Evolutionary conservation across 1,140 invertebrate genomes (phyloP).

Genomic region (Drosophila pseudoananassae): DNA sequence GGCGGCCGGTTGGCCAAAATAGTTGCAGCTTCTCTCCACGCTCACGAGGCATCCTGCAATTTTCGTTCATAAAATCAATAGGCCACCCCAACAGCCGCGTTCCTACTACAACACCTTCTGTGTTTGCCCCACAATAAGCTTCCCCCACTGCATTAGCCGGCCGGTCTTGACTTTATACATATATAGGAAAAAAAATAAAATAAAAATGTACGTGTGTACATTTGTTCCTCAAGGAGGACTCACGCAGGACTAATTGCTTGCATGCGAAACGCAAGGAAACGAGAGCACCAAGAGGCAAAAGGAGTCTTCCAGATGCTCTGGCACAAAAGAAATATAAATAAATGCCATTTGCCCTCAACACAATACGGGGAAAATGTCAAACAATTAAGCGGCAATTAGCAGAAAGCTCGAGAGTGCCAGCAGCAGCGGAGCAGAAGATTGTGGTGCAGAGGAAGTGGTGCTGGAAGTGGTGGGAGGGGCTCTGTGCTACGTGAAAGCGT

Average conservation of each 20-base stretch:
- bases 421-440: constrained; percentile 19
- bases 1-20: constrained; percentile 64
- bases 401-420: constrained; percentile 46
- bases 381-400: constrained; percentile 77
- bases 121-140: background rate
- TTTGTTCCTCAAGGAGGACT: background rate
- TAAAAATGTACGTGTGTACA: background rate
- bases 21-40: constrained; percentile 51
- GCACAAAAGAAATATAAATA: constrained; percentile 59
- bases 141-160: constrained; percentile 45
- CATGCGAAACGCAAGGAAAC: constrained; percentile 20
- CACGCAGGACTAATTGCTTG: constrained; percentile 45
- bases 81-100: constrained; percentile 16
- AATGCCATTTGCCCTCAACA: constrained; percentile 50
- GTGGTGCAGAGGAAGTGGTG: constrained; percentile 5
- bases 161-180: constrained; percentile 55
- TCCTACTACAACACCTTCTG: no score
- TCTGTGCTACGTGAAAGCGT: constrained; percentile 53
- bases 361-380: constrained; percentile 66
- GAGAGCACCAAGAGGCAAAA: constrained; percentile 14
- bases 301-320: constrained; percentile 20
- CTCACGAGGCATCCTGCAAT: constrained; percentile 35
- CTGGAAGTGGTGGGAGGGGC: constrained; percentile 7
- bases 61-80: constrained; percentile 79
- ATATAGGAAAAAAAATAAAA: constrained; percentile 1